These are phyloP conservation scores for Babylonia areolata DNA, from an alignment of 1,140 invertebrate genomes.

Conservation along the genomic window DNA sequence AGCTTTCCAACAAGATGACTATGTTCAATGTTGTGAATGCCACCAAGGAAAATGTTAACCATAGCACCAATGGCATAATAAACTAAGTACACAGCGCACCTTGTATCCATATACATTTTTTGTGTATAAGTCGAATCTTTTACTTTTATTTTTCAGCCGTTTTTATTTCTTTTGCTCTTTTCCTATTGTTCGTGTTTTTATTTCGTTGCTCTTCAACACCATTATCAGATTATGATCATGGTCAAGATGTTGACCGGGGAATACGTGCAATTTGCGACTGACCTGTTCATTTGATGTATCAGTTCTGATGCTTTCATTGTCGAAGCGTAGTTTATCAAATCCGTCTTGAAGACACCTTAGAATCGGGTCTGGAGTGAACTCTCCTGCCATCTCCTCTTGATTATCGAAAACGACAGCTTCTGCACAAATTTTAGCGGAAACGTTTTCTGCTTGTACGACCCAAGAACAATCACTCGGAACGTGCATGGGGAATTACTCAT, in stretches of 20 bases:
- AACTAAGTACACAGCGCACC: too few relatives aligned
- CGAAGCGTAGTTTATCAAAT: background rate
- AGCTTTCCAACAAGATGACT: too few relatives aligned
- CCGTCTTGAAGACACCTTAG: slow-evolving; percentile 1
- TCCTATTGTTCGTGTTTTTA: too few relatives aligned
- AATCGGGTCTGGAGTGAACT: background rate
- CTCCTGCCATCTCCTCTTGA: background rate
- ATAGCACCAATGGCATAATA: too few relatives aligned
- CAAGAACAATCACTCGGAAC: background rate
- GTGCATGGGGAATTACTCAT: background rate
- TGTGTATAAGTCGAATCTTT: too few relatives aligned
- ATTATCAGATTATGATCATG: background rate
- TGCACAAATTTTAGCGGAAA: background rate
- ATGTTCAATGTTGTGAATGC: too few relatives aligned
- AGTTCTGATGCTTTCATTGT: background rate
- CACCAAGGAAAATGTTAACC: too few relatives aligned
- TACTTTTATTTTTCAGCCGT: too few relatives aligned
- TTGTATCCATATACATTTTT: too few relatives aligned
- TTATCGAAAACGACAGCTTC: background rate
- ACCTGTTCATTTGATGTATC: background rate
- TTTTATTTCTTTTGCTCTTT: too few relatives aligned
- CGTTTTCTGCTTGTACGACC: too few relatives aligned
- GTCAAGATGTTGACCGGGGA: background rate
- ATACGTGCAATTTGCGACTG: too few relatives aligned
- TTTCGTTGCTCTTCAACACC: background rate